These are phyloP conservation scores for Rhincodon typus DNA, from an alignment of 2,797 vertebrate genomes.

Conservation along the genomic window DNA sequence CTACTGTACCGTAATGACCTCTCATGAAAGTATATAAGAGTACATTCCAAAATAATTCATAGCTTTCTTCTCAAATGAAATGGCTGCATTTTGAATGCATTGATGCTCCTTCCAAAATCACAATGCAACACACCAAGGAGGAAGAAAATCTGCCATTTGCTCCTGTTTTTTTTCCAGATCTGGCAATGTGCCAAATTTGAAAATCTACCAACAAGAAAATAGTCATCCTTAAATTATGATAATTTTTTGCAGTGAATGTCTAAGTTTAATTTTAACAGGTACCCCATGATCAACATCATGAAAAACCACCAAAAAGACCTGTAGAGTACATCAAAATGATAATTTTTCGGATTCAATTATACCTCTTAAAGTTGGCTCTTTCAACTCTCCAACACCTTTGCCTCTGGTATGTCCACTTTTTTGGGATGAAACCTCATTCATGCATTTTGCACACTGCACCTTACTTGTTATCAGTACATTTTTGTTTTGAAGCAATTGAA, in stretches of 20 bases:
- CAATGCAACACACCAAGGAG: not conserved
- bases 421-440: not conserved
- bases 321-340: not conserved
- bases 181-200: not conserved
- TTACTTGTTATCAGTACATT: not conserved
- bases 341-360: not conserved
- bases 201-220: no score
- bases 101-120: not conserved
- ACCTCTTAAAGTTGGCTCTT: not conserved
- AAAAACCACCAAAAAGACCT: not conserved
- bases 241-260: not conserved
- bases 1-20: not conserved
- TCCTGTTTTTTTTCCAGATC: not conserved
- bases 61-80: not conserved
- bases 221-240: no score
- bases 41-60: not conserved
- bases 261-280: not conserved
- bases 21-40: not conserved
- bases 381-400: not conserved
- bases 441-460: not conserved
- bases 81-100: not conserved
- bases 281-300: not conserved
- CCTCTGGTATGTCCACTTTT: not conserved
- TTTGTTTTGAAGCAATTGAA: not conserved
- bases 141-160: not conserved